Conservation (phyloP, 2,888 invertebrate species). For the Agonopterix subpropinquella region DNA sequence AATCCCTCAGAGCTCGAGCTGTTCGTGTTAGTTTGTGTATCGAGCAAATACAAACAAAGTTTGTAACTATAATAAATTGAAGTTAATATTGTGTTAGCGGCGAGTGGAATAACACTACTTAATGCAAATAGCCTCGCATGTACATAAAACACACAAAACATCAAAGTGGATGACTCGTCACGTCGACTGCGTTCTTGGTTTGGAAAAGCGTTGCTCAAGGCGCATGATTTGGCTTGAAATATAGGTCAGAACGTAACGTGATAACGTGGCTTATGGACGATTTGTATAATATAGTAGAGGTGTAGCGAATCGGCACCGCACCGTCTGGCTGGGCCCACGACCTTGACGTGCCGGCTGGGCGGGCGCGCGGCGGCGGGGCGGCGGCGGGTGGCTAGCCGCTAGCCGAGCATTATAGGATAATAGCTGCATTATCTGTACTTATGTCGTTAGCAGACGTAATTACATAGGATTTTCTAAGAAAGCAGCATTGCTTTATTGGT, state of each 20-base stretch:
- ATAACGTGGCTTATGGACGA: neutral
- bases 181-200: too few relatives aligned
- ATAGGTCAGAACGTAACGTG: neutral
- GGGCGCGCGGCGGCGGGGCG: neutral
- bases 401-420: conserved; percentile 17
- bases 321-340: conserved; percentile 15
- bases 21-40: too few relatives aligned
- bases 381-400: neutral
- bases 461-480: neutral
- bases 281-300: neutral
- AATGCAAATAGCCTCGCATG: too few relatives aligned
- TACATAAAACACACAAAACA: too few relatives aligned
- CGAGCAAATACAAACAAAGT: too few relatives aligned
- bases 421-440: conserved; percentile 21
- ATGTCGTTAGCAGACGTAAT: conserved; percentile 15
- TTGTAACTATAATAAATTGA: too few relatives aligned
- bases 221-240: too few relatives aligned
- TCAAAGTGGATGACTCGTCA: too few relatives aligned
- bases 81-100: too few relatives aligned
- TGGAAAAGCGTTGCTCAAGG: too few relatives aligned
- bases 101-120: too few relatives aligned
- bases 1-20: too few relatives aligned
- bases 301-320: conserved; percentile 13
- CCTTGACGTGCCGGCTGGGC: conserved; percentile 8
- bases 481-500: neutral